Percentiles rank a stretch among this genome's conserved stretches.
These are phyloP conservation scores for Carassius gibelio DNA, from an alignment of 2,113 vertebrate genomes.

Conservation along the genomic window DNA sequence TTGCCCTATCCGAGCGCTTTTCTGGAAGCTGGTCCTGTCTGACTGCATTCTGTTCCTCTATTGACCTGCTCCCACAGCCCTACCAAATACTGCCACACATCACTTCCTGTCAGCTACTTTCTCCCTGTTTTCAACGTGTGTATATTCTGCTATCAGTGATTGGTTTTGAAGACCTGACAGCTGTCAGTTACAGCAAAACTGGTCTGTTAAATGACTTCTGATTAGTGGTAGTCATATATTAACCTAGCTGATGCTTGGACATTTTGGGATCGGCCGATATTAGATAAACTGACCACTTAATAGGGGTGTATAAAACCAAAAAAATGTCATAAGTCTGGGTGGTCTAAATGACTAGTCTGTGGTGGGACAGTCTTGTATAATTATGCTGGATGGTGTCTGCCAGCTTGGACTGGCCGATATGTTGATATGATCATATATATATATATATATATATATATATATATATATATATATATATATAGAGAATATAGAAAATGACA, in stretches of 20 bases:
- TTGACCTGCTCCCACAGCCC: conserved; percentile 8
- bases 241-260: neutral
- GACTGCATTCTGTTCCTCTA: conserved; percentile 26
- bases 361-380: neutral
- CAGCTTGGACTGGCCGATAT: neutral
- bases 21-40: conserved; percentile 27
- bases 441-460: too few relatives aligned
- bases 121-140: neutral
- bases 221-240: neutral
- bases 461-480: too few relatives aligned
- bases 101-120: conserved; percentile 25
- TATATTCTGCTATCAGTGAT: neutral
- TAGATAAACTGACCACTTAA: neutral
- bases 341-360: neutral
- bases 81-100: neutral
- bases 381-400: neutral
- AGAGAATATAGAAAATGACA: too few relatives aligned
- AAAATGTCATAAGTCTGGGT: neutral
- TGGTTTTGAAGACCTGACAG: neutral
- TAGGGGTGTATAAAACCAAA: neutral
- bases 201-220: neutral
- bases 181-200: neutral
- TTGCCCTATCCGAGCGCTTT: neutral
- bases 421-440: too few relatives aligned
- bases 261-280: neutral